Base-by-base conservation (phyloP, 2,113 vertebrate genomes). In the Dascyllus trimaculatus region DNA sequence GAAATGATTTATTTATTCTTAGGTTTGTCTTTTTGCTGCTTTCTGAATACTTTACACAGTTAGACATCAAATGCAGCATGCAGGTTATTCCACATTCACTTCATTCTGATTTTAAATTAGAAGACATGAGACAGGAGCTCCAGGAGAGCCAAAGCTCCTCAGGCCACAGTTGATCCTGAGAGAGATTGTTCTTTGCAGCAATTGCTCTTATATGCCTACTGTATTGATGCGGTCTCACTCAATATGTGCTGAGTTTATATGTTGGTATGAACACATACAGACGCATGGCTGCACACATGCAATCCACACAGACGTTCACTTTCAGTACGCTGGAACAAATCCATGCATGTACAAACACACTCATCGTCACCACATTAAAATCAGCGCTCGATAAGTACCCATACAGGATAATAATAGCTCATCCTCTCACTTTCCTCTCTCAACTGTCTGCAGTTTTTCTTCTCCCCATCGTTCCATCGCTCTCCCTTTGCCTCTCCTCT, bases 371-470 rank as follows among this genome's bases (percentile, higher is more conserved):
- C 22, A 51, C 25, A 60, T 70, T 62, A n/a, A 65, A 61, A 68
- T 62, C 26, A 63, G 10, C 14, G 45, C 45, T 57, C 22, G 38
- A 4, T 63, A 40, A 80, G 52, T 59, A 63, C 25, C 15, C 49
- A 29, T 52, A 59, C 29, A 24, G 21, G 48, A 59, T 69, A 62
- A 66, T 54, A 82, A 75, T 52, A 78, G 57, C 45, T 80, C 67
- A 45, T 56, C 46, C 32, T 58, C 54, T 71, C 24, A 17, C 18
- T 57, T 64, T 80, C 80, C 22, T 75, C 26, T 10, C n/a, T 70
- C 59, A 26, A 45, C 38, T 65, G 76, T 68, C 52, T 70, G 52
- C 10, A 58, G 45, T 84, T 79, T 79, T 81, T 81, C 32, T 53
- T 48, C 40, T 54, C 45, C 19, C 51, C 57, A 53, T 88, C 71